These are phyloP conservation scores for Alosa sapidissima DNA, from an alignment of 2,797 vertebrate species.

Conservation along the genomic window DNA sequence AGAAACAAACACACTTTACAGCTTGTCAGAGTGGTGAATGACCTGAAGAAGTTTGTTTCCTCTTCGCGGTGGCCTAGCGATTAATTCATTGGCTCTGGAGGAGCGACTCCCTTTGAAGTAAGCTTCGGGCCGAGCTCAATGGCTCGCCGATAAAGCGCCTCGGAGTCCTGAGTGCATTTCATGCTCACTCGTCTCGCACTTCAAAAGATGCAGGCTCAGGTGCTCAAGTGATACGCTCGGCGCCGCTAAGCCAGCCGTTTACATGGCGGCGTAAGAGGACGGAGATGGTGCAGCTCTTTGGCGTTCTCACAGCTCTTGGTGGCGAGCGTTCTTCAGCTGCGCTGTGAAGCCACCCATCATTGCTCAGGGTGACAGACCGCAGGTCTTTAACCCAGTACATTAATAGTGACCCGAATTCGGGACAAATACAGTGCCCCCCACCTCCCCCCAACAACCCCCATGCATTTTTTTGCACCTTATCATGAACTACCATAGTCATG, in stretches of 20 bases:
- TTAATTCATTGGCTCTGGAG: conserved; percentile 36
- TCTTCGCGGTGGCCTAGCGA: neutral
- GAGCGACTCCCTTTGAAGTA: conserved; percentile 34
- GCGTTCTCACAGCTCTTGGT: too few relatives aligned
- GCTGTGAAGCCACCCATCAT: neutral
- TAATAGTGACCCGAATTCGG: too few relatives aligned
- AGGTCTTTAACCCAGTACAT: too few relatives aligned
- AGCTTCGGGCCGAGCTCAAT: conserved; percentile 33
- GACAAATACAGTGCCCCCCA: too few relatives aligned
- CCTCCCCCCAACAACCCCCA: too few relatives aligned
- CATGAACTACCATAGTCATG: too few relatives aligned
- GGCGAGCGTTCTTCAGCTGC: too few relatives aligned
- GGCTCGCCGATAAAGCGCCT: conserved; percentile 28
- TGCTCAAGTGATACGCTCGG: neutral
- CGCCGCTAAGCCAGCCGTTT: neutral
- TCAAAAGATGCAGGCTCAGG: neutral
- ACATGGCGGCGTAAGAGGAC: neutral
- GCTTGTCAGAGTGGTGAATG: neutral
- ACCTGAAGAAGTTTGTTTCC: neutral
- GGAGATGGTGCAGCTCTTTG: neutral
- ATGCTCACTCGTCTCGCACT: conserved; percentile 36
- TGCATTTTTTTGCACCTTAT: too few relatives aligned
- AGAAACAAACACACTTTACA: neutral
- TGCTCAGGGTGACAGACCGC: neutral
- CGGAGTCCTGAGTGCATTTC: conserved; percentile 21